phyloP scores from a whole-genome alignment of 2,113 vertebrate species.

The Cyprinodon brontotheroides region DNA sequence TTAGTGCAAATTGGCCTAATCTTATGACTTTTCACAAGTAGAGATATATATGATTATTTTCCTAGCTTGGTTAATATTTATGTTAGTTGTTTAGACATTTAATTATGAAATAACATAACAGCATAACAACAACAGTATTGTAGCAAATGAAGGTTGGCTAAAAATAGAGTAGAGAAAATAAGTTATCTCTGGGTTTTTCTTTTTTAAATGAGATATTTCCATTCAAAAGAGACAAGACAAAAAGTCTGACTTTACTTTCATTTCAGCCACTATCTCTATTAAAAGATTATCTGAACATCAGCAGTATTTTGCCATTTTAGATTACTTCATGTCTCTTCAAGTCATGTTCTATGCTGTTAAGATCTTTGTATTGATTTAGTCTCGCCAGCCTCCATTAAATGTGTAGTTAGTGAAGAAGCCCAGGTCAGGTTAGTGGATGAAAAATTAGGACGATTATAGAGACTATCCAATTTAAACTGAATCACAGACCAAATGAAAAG shows the following conservation, averaged over 20 bases:
- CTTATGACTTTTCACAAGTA: too few species aligned
- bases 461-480: slow-evolving; percentile 8
- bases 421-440: slow-evolving; percentile 25
- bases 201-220: too few species aligned
- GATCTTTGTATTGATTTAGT: slow-evolving; percentile 49
- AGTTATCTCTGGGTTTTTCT: too few species aligned
- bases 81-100: too few species aligned
- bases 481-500: background rate
- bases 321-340: background rate
- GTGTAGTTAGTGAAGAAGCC: slow-evolving; percentile 29
- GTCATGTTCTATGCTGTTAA: slow-evolving; percentile 18
- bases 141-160: too few species aligned
- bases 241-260: too few species aligned
- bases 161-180: too few species aligned
- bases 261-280: background rate
- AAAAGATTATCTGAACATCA: background rate
- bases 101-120: too few species aligned
- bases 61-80: too few species aligned
- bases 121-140: too few species aligned
- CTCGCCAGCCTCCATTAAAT: slow-evolving; percentile 60
- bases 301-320: background rate
- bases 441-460: slow-evolving; percentile 23
- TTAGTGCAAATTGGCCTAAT: background rate
- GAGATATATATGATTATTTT: too few species aligned
- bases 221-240: too few species aligned